phyloP scores from a whole-genome alignment of 2,888 invertebrate genomes.

The Clanis bilineata region DNA sequence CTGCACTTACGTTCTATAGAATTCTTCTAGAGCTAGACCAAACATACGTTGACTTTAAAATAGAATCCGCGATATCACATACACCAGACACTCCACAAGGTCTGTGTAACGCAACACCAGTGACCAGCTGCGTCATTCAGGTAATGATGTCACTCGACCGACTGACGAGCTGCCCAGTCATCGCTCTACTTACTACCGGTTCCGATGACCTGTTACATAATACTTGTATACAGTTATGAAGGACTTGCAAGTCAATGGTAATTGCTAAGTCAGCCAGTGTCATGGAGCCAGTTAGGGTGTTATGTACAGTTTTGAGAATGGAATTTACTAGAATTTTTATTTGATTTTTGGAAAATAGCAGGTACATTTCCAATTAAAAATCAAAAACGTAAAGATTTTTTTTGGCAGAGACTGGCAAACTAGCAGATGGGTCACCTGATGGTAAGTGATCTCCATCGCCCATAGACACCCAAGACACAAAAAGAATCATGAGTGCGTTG shows the following conservation, averaged over 20 bases:
- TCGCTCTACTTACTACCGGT: conserved; percentile 30
- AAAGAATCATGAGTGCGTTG: too few relatives aligned
- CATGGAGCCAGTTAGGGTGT: background rate
- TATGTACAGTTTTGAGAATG: background rate
- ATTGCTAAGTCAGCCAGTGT: background rate
- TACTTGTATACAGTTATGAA: background rate
- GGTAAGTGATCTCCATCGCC: too few relatives aligned
- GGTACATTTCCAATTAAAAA: too few relatives aligned
- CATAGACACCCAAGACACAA: too few relatives aligned
- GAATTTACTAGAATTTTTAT: background rate
- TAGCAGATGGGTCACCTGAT: too few relatives aligned
- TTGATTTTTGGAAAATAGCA: too few relatives aligned
- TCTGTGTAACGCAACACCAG: background rate
- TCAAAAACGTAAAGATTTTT: too few relatives aligned
- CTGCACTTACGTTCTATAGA: too few relatives aligned
- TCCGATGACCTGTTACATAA: conserved; percentile 27
- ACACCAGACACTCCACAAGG: background rate
- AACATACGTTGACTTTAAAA: background rate
- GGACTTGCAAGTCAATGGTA: conserved; percentile 1
- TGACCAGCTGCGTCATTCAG: conserved; percentile 1
- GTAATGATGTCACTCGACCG: conserved; percentile 17
- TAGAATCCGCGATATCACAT: background rate
- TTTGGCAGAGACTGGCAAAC: too few relatives aligned
- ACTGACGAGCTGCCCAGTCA: conserved; percentile 34
- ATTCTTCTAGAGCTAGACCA: too few relatives aligned